Evolutionary conservation across 2,113 vertebrate species (phyloP), one percentile per base, ranked within the genome.

Genomic region (Labeo rohita): DNA sequence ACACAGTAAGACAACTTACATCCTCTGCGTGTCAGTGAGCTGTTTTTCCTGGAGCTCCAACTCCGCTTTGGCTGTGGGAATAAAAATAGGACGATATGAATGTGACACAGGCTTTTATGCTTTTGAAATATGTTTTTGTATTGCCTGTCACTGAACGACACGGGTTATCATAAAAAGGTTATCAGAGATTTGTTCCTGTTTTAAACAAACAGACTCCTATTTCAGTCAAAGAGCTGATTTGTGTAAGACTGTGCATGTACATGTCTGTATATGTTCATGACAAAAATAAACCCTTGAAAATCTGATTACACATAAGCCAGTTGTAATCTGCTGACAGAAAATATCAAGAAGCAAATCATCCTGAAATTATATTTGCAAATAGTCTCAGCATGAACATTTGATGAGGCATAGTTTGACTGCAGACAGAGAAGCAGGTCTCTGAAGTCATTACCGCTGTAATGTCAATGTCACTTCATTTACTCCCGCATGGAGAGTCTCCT

Each of bases 1-100:
- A 43, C 49, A 39, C 6, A 45, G 28, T n/a, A 73, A 45, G 68
- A 56, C 12, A 39, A 89, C 96, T 96, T 93, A 98, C 98, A 94
- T 96, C 92, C 95, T 96, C 90, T 97, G 97, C 61, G 96, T 95
- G 90, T 96, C 96, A 85, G 94, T 88, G 87, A 99, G 91, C 77
- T 96, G 96, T 84, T 94, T 95, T 86, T 98, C 97, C 84, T 97
- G 95, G 3, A 92, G 90, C 85, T 98, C 97, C 92, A 98, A 95
- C 75, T 98, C 96, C 74, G 94, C 93, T 95, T 97, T 98, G 81
- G 97, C 98, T 99, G 93, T 63, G 92, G 92, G 91, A 90, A 52
- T 88, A 90, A 89, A 15, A 90, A 85, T 11, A 79, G 3, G 8
- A 28, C n/a, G 43, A 12, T 80, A 5, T 80, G 28, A 70, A 72